phyloP scores from a whole-genome alignment of 2,888 invertebrate genomes.

The Ichneumoninae sp. region DNA sequence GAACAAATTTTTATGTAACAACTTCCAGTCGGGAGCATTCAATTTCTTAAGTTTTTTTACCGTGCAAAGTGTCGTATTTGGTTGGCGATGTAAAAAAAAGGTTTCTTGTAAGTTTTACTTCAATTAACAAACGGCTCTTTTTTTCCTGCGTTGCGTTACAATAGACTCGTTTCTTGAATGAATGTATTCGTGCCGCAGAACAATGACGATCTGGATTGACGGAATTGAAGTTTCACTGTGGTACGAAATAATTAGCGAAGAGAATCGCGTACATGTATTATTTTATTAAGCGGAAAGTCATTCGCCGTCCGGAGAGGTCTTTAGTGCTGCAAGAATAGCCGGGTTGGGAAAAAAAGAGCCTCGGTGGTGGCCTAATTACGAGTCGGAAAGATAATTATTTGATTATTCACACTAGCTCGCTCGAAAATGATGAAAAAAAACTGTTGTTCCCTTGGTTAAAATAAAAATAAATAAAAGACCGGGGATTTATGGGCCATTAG shows the following conservation, averaged over 20 bases:
- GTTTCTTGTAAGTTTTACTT: background rate
- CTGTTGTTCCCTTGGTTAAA: slow-evolving; percentile 38
- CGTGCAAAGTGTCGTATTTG: background rate
- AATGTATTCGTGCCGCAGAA: background rate
- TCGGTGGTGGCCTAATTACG: slow-evolving; percentile 79
- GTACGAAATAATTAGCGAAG: slow-evolving; percentile 46
- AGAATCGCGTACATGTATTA: slow-evolving; percentile 50
- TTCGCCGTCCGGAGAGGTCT: slow-evolving; percentile 36
- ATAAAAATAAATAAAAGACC: slow-evolving; percentile 66
- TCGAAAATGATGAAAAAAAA: slow-evolving; percentile 73
- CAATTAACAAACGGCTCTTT: background rate
- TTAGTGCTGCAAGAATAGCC: slow-evolving; percentile 61
- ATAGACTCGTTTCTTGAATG: background rate
- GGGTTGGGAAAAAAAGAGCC: slow-evolving; percentile 72
- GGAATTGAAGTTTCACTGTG: background rate
- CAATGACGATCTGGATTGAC: background rate
- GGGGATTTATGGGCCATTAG: slow-evolving; percentile 78
- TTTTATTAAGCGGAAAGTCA: slow-evolving; percentile 56
- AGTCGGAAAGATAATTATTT: slow-evolving; percentile 77
- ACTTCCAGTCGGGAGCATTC: too few relatives aligned
- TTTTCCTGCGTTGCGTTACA: background rate
- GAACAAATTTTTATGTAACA: too few relatives aligned
- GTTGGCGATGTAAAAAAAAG: background rate
- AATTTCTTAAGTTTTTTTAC: background rate
- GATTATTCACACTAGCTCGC: slow-evolving; percentile 79